Evolutionary conservation across 2,888 invertebrate genomes (phyloP).

Genomic region (Reticulitermes lucifugus): DNA sequence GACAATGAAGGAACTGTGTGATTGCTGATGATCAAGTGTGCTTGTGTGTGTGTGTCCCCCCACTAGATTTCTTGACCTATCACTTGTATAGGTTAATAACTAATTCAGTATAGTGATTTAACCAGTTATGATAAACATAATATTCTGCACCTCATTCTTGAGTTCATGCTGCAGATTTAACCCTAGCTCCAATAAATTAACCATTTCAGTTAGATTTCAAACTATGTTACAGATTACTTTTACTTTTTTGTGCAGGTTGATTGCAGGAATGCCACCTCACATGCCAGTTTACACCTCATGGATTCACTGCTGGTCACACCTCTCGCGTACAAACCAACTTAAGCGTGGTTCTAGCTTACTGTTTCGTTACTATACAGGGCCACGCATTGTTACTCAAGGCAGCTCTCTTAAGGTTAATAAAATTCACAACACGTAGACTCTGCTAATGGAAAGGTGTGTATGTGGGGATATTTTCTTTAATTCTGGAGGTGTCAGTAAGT

Average conservation of each 20-base stretch:
- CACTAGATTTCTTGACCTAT: too few relatives aligned
- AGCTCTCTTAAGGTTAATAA: conserved; percentile 57
- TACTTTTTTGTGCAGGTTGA: conserved; percentile 67
- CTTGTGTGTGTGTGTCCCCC: too few relatives aligned
- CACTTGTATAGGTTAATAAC: too few relatives aligned
- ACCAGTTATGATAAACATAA: too few relatives aligned
- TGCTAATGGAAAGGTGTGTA: neutral
- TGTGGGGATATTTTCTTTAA: neutral
- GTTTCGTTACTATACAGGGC: conserved; percentile 78
- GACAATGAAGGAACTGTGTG: too few relatives aligned
- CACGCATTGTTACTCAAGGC: conserved; percentile 61
- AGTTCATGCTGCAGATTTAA: too few relatives aligned
- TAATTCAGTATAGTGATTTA: too few relatives aligned
- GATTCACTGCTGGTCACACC: conserved; percentile 86
- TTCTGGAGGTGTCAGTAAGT: neutral
- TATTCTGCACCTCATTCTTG: too few relatives aligned
- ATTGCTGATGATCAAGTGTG: too few relatives aligned
- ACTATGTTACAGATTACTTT: neutral
- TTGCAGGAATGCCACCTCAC: conserved; percentile 84
- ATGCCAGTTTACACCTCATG: conserved; percentile 86
- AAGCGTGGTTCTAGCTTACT: conserved; percentile 88
- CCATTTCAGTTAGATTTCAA: too few relatives aligned
- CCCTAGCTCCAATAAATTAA: too few relatives aligned
- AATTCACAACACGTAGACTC: conserved; percentile 43
- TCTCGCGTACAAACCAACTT: conserved; percentile 79